Base-by-base conservation (phyloP, 2,113 vertebrate genomes). In the Chrysemys picta region DNA sequence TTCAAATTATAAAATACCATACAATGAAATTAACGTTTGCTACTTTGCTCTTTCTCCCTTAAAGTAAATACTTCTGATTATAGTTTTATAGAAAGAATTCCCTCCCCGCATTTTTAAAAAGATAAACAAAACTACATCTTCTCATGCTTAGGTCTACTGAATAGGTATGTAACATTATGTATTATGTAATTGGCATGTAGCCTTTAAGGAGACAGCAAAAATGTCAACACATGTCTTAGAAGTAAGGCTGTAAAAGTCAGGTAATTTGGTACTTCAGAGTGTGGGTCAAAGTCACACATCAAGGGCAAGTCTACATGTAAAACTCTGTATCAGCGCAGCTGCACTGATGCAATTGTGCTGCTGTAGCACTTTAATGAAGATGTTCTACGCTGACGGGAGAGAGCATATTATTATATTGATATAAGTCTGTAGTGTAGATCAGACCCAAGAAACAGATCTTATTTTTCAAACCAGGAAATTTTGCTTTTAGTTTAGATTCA, bases 21-120 rank as follows among this genome's bases (percentile, higher is more conserved):
- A 72, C 87, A 89, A 86, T 49, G 75, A 95, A 96, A 96, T 95
- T 95, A 96, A 82, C 72, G 53, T 95, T 94, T 90, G 38, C 86
- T 97, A 86, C 87, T 42, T 87, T 88, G 62, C 90, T 91, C 65
- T n/a, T 79, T 80, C 52, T 80, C 85, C 81, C 94, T 97, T 95
- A 80, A 94, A n/a, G 93, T 88, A 91, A 3, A 14, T 87, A 59
- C 35, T 94, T 94, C 91, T 88, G 47, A 47, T 59, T 89, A 89
- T 10, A 49, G 56, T 89, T 96, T 82, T 90, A 50, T 21, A 94
- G 50, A 3, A 22, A 95, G 93, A 91, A 78, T 59, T 76, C 16
- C 50, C 62, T 42, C 16, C 50, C 49, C 82, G 85, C 83, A 21
- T 69, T 69, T 96, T 94, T 76, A 94, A 96, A 80, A 89, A 90